phyloP scores from a whole-genome alignment of 1,140 invertebrate species.

The Paracyclopina nana region DNA sequence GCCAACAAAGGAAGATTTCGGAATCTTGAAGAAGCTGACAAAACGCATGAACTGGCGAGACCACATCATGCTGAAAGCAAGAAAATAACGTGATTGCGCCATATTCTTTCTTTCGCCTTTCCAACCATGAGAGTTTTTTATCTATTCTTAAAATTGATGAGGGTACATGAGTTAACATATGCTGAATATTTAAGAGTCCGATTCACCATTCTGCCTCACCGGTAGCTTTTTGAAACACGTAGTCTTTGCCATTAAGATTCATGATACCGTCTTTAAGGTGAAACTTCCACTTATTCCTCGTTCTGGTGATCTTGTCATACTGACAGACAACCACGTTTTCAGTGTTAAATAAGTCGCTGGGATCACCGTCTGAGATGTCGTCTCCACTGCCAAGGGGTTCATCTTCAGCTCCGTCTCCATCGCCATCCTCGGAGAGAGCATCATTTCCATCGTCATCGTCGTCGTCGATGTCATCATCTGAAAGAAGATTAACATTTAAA shows the following conservation, averaged over 20 bases:
- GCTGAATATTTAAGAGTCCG: too few relatives aligned
- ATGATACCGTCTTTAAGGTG: constrained; percentile 98
- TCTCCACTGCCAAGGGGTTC: constrained; percentile 88
- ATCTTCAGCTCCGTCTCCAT: constrained; percentile 26
- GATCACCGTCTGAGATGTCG: constrained; percentile 92
- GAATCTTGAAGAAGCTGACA: too few relatives aligned
- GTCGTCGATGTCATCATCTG: constrained; percentile 51
- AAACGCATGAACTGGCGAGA: too few relatives aligned
- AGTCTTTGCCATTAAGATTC: constrained; percentile 94
- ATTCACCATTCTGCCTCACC: constrained; percentile 97
- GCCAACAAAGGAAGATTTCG: too few relatives aligned
- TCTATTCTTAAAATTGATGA: too few relatives aligned
- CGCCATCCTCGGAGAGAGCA: constrained; percentile 30
- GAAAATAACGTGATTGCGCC: too few relatives aligned
- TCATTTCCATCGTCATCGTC: constrained; percentile 36
- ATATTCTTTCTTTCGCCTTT: too few relatives aligned
- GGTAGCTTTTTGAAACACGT: constrained; percentile 93
- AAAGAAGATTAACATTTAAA: constrained; percentile 29
- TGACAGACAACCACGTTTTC: constrained; percentile 98
- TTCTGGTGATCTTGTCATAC: constrained; percentile 69
- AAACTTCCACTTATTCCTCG: constrained; percentile 94
- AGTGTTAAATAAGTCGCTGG: constrained; percentile 81
- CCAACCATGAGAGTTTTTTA: too few relatives aligned
- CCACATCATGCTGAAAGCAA: too few relatives aligned
- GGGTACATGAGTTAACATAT: too few relatives aligned